Percentiles rank a stretch among this genome's conserved stretches.
Conservation (phyloP, 2,888 invertebrate genomes). For the Hybos culiciformis region DNA sequence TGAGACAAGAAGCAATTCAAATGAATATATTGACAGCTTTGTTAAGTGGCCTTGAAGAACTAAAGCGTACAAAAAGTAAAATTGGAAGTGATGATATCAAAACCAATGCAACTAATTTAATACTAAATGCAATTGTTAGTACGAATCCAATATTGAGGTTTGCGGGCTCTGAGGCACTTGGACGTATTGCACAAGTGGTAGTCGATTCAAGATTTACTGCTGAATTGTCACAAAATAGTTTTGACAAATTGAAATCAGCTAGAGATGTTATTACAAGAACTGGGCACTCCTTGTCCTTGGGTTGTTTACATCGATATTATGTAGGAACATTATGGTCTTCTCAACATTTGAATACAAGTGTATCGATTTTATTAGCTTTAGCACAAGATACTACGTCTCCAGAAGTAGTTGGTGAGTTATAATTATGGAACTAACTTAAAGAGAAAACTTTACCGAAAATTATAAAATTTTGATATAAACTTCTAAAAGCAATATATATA, state of each 20-base stretch:
- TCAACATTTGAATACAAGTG: conserved; percentile 85
- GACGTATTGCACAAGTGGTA: conserved; percentile 81
- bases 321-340: conserved; percentile 93
- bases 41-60: conserved; percentile 71
- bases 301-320: conserved; percentile 89
- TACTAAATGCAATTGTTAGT: conserved; percentile 65
- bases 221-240: conserved; percentile 77
- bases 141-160: conserved; percentile 71
- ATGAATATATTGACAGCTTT: conserved; percentile 94
- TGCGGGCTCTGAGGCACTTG: conserved; percentile 89
- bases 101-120: conserved; percentile 65
- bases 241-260: conserved; percentile 73
- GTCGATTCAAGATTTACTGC: conserved; percentile 78
- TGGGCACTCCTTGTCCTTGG: conserved; percentile 82
- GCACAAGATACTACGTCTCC: conserved; percentile 89
- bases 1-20: conserved; percentile 87
- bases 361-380: conserved; percentile 84
- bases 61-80: conserved; percentile 73
- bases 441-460: too few relatives aligned
- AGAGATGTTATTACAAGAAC: conserved; percentile 78
- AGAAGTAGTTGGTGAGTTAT: too few relatives aligned
- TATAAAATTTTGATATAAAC: too few relatives aligned
- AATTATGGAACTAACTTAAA: too few relatives aligned
- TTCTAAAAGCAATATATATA: too few relatives aligned
- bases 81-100: conserved; percentile 84